phyloP scores from a whole-genome alignment of 1,140 invertebrate species.

The Patella vulgata region DNA sequence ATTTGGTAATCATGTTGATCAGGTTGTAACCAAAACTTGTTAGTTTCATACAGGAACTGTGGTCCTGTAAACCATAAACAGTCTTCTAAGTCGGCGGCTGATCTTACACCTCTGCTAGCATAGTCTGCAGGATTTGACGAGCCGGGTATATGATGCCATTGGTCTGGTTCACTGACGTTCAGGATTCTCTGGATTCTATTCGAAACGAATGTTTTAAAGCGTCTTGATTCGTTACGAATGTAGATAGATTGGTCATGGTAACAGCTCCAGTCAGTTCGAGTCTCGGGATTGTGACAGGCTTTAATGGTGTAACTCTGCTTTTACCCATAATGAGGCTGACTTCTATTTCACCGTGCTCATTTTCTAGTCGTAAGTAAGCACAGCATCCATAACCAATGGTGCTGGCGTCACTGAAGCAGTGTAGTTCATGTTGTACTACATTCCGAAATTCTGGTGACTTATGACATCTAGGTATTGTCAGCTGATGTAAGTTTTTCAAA shows the following conservation, averaged over 20 bases:
- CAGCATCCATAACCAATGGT: slow-evolving; percentile 35
- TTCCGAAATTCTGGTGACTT: slow-evolving; percentile 31
- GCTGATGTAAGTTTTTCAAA: slow-evolving; percentile 6
- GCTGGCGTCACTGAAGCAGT: slow-evolving; percentile 47
- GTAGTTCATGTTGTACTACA: slow-evolving; percentile 7
- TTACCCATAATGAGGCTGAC: slow-evolving; percentile 37
- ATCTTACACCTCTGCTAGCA: slow-evolving; percentile 29
- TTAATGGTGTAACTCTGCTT: slow-evolving; percentile 26
- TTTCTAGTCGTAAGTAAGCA: slow-evolving; percentile 31
- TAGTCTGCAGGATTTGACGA: no score
- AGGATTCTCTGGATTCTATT: slow-evolving; percentile 18
- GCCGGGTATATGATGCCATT: slow-evolving; percentile 20
- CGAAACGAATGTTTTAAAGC: slow-evolving; percentile 15
- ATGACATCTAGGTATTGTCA: slow-evolving; percentile 18
- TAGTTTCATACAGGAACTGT: slow-evolving; percentile 25
- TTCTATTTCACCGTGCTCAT: slow-evolving; percentile 15
- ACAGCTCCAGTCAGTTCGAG: slow-evolving; percentile 32
- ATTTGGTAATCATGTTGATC: no score
- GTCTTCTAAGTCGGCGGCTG: slow-evolving; percentile 8
- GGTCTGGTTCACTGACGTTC: slow-evolving; percentile 22
- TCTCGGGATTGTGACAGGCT: slow-evolving; percentile 25
- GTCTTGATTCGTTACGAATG: slow-evolving; percentile 13
- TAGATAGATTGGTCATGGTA: slow-evolving; percentile 19
- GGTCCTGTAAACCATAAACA: slow-evolving; percentile 37
- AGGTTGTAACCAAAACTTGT: no score